Evolutionary conservation across 2,797 vertebrate species (phyloP).

Genomic region (Tokudaia muenninki): DNA sequence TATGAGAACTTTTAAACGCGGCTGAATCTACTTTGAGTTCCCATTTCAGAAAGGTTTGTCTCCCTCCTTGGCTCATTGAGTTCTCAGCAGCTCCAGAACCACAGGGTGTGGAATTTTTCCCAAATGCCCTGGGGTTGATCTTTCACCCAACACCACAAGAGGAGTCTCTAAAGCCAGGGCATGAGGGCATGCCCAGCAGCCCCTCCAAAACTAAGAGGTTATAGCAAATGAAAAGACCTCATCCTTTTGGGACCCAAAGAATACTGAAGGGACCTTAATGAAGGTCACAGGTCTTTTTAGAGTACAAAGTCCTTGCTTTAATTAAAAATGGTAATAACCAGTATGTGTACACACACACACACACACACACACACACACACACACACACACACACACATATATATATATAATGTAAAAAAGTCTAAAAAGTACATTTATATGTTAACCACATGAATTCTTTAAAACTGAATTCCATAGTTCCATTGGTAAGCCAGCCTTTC

Average conservation of each 20-base stretch:
- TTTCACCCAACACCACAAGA: slow-evolving; percentile 46
- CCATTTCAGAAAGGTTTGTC: slow-evolving; percentile 28
- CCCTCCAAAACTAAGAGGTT: slow-evolving; percentile 21
- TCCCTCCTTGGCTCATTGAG: slow-evolving; percentile 37
- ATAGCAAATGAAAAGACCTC: background rate
- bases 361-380: no score
- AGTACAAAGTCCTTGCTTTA: background rate
- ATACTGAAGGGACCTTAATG: background rate
- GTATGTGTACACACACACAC: no score
- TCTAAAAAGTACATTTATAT: background rate
- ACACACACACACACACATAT: no score
- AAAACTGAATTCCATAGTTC: background rate
- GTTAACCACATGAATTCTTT: background rate
- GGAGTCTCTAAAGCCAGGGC: slow-evolving; percentile 55
- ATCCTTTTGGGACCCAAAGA: slow-evolving; percentile 20
- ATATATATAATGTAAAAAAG: background rate
- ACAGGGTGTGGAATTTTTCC: slow-evolving; percentile 68
- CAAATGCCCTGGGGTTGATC: slow-evolving; percentile 59
- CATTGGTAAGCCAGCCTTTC: background rate
- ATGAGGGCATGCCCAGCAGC: background rate
- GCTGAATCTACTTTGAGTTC: background rate
- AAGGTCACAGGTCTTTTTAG: background rate
- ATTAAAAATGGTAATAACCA: background rate
- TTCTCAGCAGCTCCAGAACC: slow-evolving; percentile 27
- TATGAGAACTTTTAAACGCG: background rate